Percentiles rank a stretch among this genome's conserved stretches.
phyloP scores from a whole-genome alignment of 2,888 invertebrate genomes.

The Pachydiplax longipennis region DNA sequence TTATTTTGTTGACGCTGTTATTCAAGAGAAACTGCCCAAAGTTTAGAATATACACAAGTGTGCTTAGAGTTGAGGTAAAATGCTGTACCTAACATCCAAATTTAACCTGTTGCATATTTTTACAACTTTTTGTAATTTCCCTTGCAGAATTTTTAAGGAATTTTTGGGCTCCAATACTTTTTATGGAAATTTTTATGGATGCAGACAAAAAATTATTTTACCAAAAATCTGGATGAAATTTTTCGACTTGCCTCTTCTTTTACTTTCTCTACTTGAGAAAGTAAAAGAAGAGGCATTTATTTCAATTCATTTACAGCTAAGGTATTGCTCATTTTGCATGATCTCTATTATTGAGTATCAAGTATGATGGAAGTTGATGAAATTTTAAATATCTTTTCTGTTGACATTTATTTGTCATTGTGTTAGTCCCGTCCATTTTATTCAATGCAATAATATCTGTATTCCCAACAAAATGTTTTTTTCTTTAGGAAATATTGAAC shows the following conservation, averaged over 20 bases:
- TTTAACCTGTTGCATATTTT: slow-evolving; percentile 21
- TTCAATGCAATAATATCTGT: neutral
- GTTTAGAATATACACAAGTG: slow-evolving; percentile 43
- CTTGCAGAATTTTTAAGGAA: slow-evolving; percentile 18
- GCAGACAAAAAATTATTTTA: neutral
- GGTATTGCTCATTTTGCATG: no score
- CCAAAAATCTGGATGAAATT: neutral
- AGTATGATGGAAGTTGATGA: neutral
- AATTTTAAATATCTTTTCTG: neutral
- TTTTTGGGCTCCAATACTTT: slow-evolving; percentile 29
- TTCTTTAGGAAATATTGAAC: neutral
- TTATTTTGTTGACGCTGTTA: slow-evolving; percentile 39
- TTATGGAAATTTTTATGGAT: neutral
- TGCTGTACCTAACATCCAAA: slow-evolving; percentile 7
- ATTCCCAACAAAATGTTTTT: neutral
- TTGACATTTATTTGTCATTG: neutral
- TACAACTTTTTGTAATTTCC: slow-evolving; percentile 17
- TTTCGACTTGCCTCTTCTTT: neutral
- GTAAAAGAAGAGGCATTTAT: no score
- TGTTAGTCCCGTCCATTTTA: neutral
- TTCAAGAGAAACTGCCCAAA: slow-evolving; percentile 38
- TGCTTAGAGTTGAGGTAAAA: slow-evolving; percentile 30
- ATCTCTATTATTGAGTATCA: no score
- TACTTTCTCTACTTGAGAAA: neutral
- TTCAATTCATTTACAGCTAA: no score